phyloP scores from a whole-genome alignment of 30 jellyfish, hydroid and myxozoan genomes.

The Sanderia malayensis region DNA sequence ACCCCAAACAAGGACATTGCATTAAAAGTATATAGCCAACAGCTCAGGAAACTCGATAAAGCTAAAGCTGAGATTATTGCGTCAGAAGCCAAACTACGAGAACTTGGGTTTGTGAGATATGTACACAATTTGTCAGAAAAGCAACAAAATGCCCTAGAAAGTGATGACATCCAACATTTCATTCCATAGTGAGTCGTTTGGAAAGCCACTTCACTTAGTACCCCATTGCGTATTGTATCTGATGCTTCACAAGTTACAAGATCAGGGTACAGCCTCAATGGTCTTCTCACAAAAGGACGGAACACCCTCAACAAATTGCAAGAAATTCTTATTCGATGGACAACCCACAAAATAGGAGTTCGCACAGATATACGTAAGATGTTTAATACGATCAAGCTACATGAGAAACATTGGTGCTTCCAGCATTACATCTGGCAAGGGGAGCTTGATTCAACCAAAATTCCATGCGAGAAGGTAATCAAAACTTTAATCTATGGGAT shows the following conservation, averaged over 20 bases:
- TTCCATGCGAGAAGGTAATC: conserved; percentile 19
- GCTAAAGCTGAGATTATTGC: neutral
- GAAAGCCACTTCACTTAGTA: neutral
- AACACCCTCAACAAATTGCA: conserved; percentile 5
- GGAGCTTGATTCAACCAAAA: conserved; percentile 4
- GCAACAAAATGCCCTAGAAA: conserved; percentile 1
- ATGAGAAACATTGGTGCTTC: conserved; percentile 27
- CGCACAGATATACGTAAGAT: conserved; percentile 24
- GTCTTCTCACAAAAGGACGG: neutral
- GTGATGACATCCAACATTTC: neutral
- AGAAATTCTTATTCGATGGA: conserved; percentile 40
- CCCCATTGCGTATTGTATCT: conserved; percentile 6
- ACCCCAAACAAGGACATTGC: conserved; percentile 21
- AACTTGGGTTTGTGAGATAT: neutral
- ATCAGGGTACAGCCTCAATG: conserved; percentile 2
- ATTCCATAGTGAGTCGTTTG: neutral
- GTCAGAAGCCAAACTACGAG: neutral
- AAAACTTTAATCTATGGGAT: conserved; percentile 15
- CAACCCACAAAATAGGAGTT: conserved; percentile 16
- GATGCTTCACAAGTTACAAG: conserved; percentile 25
- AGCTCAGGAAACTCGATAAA: neutral
- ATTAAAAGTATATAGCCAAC: conserved; percentile 1
- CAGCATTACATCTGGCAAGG: conserved; percentile 43
- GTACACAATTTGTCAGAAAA: neutral
- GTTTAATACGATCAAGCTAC: conserved; percentile 30